These are phyloP conservation scores for Acleris literana DNA, from an alignment of 2,888 invertebrate species.

Conservation along the genomic window DNA sequence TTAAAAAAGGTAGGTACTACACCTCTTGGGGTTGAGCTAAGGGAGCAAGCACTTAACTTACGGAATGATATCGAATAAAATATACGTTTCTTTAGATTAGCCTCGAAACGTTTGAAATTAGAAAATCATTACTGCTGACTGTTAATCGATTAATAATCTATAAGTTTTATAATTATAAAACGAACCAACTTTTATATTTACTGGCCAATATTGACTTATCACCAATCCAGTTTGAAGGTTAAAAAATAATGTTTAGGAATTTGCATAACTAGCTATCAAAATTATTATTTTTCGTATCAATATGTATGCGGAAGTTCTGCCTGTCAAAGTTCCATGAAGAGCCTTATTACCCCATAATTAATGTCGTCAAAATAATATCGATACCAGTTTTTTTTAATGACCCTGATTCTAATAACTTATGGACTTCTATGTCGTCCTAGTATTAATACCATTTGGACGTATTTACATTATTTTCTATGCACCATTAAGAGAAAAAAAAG, in stretches of 20 bases:
- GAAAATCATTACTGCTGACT: no score
- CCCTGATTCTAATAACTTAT: slow-evolving; percentile 4
- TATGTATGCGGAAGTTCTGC: not conserved
- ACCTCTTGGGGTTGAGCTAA: slow-evolving; percentile 51
- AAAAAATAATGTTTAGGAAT: no score
- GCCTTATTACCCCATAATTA: not conserved
- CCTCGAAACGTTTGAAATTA: no score
- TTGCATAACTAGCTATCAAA: no score
- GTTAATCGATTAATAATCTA: no score
- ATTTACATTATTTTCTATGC: not conserved
- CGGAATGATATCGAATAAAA: not conserved
- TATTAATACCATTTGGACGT: slow-evolving; percentile 27
- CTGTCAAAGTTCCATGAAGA: not conserved
- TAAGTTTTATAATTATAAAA: no score
- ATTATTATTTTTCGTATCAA: no score
- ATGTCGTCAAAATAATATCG: slow-evolving; percentile 5
- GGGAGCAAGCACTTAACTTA: slow-evolving; percentile 27
- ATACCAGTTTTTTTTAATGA: slow-evolving; percentile 18
- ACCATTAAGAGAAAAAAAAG: no score
- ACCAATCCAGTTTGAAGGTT: no score
- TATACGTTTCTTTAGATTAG: not conserved
- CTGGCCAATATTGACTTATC: no score
- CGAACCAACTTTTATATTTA: no score
- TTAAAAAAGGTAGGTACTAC: slow-evolving; percentile 54
- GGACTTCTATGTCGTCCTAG: slow-evolving; percentile 1